Evolutionary conservation across 2,888 invertebrate genomes (phyloP).

Genomic region (Coenonympha arcania): DNA sequence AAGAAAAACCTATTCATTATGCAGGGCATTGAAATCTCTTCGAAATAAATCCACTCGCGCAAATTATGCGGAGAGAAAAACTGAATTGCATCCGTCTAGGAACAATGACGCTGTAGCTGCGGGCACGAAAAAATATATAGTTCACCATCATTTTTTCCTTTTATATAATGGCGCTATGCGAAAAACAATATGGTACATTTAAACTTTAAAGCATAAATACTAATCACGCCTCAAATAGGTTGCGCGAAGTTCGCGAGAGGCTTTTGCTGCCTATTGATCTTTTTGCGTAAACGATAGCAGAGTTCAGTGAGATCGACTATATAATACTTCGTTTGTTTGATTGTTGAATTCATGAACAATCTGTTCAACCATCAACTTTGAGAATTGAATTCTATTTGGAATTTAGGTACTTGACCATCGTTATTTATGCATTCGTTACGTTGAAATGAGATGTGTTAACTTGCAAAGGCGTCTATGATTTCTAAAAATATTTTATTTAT

Average conservation of each 20-base stretch:
- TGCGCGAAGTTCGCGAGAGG: background rate
- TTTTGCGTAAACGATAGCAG: background rate
- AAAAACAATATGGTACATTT: conserved; percentile 20
- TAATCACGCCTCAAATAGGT: conserved; percentile 10
- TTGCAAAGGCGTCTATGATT: too few species aligned
- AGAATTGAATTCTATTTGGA: too few species aligned
- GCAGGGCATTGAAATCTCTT: conserved; percentile 51
- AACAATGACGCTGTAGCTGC: conserved; percentile 67
- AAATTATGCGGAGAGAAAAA: conserved; percentile 67
- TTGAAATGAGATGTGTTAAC: too few species aligned
- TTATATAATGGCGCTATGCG: conserved; percentile 31
- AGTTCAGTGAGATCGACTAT: background rate
- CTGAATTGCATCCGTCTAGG: conserved; percentile 70
- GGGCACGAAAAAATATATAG: conserved; percentile 51
- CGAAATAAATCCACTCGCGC: conserved; percentile 67
- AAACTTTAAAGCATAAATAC: conserved; percentile 11
- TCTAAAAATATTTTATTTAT: too few species aligned
- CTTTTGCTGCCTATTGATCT: background rate
- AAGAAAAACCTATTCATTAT: conserved; percentile 38
- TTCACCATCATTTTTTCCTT: conserved; percentile 54
- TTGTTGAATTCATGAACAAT: background rate
- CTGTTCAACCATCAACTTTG: background rate
- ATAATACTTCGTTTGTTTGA: background rate
- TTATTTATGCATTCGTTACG: too few species aligned
- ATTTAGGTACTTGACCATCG: too few species aligned